These are phyloP conservation scores for Chunga burmeisteri DNA, from an alignment of 2,113 vertebrate genomes.

Conservation along the genomic window DNA sequence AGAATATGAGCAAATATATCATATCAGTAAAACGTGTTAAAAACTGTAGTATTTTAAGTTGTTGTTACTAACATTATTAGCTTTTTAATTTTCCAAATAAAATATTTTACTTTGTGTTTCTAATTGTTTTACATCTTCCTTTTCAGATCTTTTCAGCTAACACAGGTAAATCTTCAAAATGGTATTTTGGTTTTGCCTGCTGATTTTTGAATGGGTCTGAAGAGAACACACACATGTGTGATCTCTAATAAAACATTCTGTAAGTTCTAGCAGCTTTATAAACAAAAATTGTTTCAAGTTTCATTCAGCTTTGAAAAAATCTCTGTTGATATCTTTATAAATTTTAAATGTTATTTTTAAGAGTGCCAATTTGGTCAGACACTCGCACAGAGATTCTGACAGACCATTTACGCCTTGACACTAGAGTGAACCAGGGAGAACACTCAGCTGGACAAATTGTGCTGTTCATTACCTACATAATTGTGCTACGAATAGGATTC, in stretches of 20 bases:
- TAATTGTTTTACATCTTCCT: constrained; percentile 63
- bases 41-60: background rate
- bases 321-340: background rate
- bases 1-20: background rate
- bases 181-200: background rate
- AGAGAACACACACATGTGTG: background rate
- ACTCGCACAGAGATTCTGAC: background rate
- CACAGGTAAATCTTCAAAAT: constrained; percentile 77
- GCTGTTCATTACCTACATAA: background rate
- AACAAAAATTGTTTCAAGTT: background rate
- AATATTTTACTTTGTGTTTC: background rate
- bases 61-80: background rate
- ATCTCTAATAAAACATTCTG: background rate
- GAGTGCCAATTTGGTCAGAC: background rate
- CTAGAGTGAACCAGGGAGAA: background rate
- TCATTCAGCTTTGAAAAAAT: background rate
- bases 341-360: background rate
- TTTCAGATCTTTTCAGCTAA: constrained; percentile 83
- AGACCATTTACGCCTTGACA: background rate
- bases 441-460: background rate
- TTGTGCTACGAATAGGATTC: background rate
- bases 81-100: background rate
- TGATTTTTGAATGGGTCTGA: background rate
- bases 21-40: background rate
- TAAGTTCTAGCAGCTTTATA: background rate